Evolutionary conservation across 92 coral and sea anemone species (phyloP).

Genomic region (Muricea muricata): DNA sequence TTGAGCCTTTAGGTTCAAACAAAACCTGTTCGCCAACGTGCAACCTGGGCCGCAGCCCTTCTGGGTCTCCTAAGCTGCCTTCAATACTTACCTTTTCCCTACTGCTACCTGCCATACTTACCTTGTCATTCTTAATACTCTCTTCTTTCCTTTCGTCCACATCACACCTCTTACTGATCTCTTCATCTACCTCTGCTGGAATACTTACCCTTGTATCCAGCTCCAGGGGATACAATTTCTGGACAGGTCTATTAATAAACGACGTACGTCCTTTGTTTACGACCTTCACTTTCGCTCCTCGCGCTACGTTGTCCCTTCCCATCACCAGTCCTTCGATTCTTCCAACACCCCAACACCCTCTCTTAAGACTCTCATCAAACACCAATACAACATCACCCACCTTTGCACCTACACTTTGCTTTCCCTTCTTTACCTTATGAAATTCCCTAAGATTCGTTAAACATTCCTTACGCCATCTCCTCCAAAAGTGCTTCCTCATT

Average conservation of each 20-base stretch:
- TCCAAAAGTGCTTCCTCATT: background rate
- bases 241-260: background rate
- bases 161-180: too few species aligned
- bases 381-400: background rate
- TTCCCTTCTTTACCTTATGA: background rate
- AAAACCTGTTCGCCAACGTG: too few species aligned
- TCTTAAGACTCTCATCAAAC: constrained; percentile 1
- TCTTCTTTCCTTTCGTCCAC: too few species aligned
- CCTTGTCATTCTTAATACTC: too few species aligned
- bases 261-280: background rate
- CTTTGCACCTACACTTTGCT: background rate
- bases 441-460: constrained; percentile 6
- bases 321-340: background rate
- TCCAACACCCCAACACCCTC: background rate
- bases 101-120: too few species aligned
- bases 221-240: background rate
- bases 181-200: too few species aligned
- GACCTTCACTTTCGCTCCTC: constrained; percentile 11
- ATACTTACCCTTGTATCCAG: background rate
- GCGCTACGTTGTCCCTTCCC: background rate
- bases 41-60: too few species aligned
- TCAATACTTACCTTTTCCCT: too few species aligned
- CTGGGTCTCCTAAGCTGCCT: too few species aligned
- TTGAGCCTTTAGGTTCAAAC: too few species aligned
- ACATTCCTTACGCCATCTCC: background rate